Evolutionary conservation across 35 echinoderm and acorn worm species (phyloP).

Genomic region (Stichopus chloronotus): DNA sequence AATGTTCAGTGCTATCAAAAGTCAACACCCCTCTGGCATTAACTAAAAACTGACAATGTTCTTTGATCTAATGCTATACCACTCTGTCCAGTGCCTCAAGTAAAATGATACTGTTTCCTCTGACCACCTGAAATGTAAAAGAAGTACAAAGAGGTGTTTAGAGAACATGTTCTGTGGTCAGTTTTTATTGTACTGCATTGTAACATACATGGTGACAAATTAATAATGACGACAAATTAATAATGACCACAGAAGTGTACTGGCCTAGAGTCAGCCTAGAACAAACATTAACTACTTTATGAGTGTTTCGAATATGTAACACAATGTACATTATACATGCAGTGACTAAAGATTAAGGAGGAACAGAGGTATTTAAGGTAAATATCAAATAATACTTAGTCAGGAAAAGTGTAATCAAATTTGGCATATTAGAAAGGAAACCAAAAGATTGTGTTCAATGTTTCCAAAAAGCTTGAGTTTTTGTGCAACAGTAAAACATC

Average conservation of each 20-base stretch:
- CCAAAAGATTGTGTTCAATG: too few relatives aligned
- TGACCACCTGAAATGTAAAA: neutral
- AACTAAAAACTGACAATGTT: too few relatives aligned
- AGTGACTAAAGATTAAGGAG: too few relatives aligned
- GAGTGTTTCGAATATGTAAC: neutral
- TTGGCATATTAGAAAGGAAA: too few relatives aligned
- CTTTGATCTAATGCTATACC: neutral
- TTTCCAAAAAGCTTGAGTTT: too few relatives aligned
- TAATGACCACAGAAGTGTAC: neutral
- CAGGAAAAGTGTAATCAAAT: too few relatives aligned
- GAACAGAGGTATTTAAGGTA: too few relatives aligned
- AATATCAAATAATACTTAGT: too few relatives aligned
- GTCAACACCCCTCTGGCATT: too few relatives aligned
- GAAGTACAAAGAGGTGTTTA: neutral
- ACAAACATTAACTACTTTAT: neutral
- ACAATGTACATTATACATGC: neutral
- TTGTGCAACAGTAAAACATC: too few relatives aligned
- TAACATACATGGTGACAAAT: neutral
- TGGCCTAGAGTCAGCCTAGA: neutral
- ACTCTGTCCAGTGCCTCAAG: slow-evolving; percentile 40
- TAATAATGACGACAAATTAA: neutral
- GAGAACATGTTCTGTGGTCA: neutral
- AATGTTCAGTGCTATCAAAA: too few relatives aligned
- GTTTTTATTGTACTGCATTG: neutral
- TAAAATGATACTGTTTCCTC: slow-evolving; percentile 41